Base-by-base conservation (phyloP, 2,113 vertebrate genomes). In the Xiphias gladius region DNA sequence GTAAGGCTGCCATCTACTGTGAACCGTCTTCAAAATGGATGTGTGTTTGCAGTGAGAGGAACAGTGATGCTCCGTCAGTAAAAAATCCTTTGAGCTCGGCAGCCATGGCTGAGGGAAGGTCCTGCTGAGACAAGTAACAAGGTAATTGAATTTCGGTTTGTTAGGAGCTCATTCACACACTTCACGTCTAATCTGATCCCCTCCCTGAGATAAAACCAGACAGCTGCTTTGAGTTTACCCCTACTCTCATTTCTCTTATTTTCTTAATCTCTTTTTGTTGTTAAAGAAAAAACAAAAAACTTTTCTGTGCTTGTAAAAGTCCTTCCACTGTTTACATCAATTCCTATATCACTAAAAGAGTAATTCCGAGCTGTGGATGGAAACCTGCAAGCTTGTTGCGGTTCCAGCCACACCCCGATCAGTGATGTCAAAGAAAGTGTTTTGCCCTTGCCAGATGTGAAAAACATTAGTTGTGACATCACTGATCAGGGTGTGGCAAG, bases 1-100 rank as follows among this genome's bases (percentile, higher is more conserved):
- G 80, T 85, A 66, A 92, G 82, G 85, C 85, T 92, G 92, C 93
- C 92, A 93, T 90, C 91, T 93, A 84, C 92, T 91, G 89, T 90
- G 81, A 86, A 61, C 46, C 52, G 58, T 37, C 55, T 73, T 71
- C 64, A 71, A 26, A 63, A 65, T 76, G 32, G 46, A 39, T 70
- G n/a, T 74, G 71, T 70, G 81, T 76, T 58, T 79, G 59, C 70
- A 79, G 52, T 16, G 62, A 83, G 70, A 66, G 35, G 28, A 90
- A 57, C n/a, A 72, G 67, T 5, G 26, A 71, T 12, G 70, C 78
- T 73, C 62, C 54, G 41, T 54, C 70, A 48, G 28, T 26, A 63
- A 69, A 54, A 80, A 7, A 24, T 73, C 41, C 61, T 79, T 52
- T 73, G 41, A 68, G 84, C 57, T 52, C 9, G 13, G 10, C 78